Evolutionary conservation across 2,113 vertebrate species (phyloP), one percentile per base, ranked within the genome.

Genomic region (Thryonomys swinderianus): DNA sequence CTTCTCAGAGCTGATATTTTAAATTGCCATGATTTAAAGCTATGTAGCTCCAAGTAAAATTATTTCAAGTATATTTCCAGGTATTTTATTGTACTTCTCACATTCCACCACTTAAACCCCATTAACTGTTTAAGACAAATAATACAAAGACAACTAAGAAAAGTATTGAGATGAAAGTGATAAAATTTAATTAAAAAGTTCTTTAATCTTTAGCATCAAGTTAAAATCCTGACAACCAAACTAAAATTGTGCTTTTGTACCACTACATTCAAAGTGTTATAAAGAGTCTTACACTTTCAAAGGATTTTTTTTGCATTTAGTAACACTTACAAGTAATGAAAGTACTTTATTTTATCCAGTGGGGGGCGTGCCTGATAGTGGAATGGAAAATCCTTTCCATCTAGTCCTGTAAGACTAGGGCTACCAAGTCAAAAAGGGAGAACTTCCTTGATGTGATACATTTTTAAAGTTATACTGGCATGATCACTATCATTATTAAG

Each of bases 341-440:
- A 25, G 40, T 93, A 12, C 85, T 85, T 92, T 34, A 88, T 85
- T 91, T 76, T 76, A 57, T 96, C 96, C 97, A 97, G 94, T 37
- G 83, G 97, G 93, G 94, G 96, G 96, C 93, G 91, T 96, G 51
- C 94, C 93, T 96, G 96, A 71, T 96, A 96, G 76, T 74, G 21
- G 55, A 92, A 94, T 94, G 67, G 67, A 74, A 89, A 90, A 73
- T 66, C 34, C 51, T 71, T 7, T 87, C 32, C 95, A 34, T 88
- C 93, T 61, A 87, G 84, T 90, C 86, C 94, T 71, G 92, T 91
- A 95, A 94, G 94, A 94, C 93, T 97, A 67, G 83, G 85, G 94
- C 96, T 69, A 80, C 84, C 87, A 91, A 97, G 90, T 94, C 87
- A 95, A 88, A 96, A 10, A 96, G 61, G 48, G 73, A 95, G 94